These are phyloP conservation scores for Parauchenoglanis punctatus DNA, from an alignment of 2,797 vertebrate species.

Conservation along the genomic window DNA sequence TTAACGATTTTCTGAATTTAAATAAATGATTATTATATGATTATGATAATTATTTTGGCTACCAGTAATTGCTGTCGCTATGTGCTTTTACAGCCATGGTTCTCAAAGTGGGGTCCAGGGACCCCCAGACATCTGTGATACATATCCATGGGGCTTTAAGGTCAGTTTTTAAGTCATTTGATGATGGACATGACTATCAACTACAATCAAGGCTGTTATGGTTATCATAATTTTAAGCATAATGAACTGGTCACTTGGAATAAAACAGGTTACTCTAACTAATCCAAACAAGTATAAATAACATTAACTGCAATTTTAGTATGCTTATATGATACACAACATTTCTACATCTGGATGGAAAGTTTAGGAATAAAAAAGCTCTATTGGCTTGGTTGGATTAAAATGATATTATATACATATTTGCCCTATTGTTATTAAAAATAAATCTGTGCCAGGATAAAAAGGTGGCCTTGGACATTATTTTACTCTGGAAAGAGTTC, in stretches of 20 bases:
- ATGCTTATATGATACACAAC: not conserved
- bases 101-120: not conserved
- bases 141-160: not conserved
- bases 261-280: not conserved
- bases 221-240: not conserved
- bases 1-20: not conserved
- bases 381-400: not conserved
- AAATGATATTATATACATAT: not conserved
- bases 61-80: not conserved
- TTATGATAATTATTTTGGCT: not conserved
- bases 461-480: not conserved
- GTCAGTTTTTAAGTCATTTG: not conserved
- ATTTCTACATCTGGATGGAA: not conserved
- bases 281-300: not conserved
- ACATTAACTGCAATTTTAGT: not conserved
- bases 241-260: not conserved
- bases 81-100: not conserved
- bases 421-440: not conserved
- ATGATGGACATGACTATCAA: not conserved
- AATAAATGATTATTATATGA: not conserved
- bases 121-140: not conserved
- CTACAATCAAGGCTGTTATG: not conserved
- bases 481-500: not conserved
- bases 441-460: not conserved
- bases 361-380: not conserved